Evolutionary conservation across 2,113 vertebrate genomes (phyloP).

Genomic region (Nothobranchius furzeri): DNA sequence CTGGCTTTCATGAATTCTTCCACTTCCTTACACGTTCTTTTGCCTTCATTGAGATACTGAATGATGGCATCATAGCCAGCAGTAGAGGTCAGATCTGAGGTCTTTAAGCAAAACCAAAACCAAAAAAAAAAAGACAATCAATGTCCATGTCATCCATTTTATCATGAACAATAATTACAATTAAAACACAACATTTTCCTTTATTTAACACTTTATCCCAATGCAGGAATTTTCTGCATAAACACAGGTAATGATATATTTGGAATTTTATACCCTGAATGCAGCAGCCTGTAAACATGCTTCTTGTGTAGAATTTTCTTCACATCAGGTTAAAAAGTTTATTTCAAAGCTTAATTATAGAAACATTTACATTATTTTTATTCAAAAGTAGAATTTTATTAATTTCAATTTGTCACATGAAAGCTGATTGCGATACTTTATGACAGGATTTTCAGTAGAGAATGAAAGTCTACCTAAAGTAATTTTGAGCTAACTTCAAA

Average conservation of each 20-base stretch:
- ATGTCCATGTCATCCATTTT: neutral
- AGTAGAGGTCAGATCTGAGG: constrained; percentile 84
- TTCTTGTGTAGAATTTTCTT: no score
- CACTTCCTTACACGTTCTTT: constrained; percentile 94
- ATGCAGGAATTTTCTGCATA: neutral
- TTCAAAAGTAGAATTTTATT: no score
- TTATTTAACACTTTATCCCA: neutral
- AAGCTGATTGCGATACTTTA: no score
- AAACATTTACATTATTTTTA: no score
- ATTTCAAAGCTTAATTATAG: no score
- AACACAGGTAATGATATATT: constrained; percentile 46
- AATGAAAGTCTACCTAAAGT: neutral
- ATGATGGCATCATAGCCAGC: constrained; percentile 88
- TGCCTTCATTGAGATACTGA: constrained; percentile 90
- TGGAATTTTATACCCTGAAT: constrained; percentile 26
- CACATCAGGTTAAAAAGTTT: no score
- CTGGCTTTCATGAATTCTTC: constrained; percentile 97
- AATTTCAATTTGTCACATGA: no score
- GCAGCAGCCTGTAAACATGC: constrained; percentile 31
- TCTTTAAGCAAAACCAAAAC: constrained; percentile 71
- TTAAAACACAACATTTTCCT: neutral
- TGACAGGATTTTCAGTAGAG: neutral
- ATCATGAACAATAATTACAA: neutral
- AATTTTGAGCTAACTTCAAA: neutral
- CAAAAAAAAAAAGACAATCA: no score